Evolutionary conservation across 2,797 vertebrate genomes (phyloP).

Genomic region (Chromis chromis): DNA sequence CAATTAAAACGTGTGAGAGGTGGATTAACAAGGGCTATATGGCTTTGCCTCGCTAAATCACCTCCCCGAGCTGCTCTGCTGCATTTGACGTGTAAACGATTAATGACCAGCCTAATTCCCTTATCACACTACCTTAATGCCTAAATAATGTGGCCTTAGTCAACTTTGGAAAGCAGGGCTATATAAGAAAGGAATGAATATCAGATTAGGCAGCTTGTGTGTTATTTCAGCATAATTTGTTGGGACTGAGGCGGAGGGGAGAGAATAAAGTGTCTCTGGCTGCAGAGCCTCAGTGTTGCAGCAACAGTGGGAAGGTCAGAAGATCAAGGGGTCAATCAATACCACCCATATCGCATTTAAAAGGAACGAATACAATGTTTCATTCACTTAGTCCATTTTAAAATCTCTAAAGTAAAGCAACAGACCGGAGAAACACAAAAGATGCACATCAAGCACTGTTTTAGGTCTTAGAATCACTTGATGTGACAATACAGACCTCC

Average conservation of each 20-base stretch:
- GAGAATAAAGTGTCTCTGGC: slow-evolving; percentile 47
- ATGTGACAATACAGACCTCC: slow-evolving; percentile 1
- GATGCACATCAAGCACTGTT: slow-evolving; percentile 1
- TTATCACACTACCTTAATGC: slow-evolving; percentile 86
- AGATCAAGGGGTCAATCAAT: slow-evolving; percentile 64
- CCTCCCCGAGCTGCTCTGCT: slow-evolving; percentile 85
- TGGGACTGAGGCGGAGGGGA: slow-evolving; percentile 54
- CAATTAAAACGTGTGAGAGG: slow-evolving; percentile 87
- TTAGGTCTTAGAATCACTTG: neutral
- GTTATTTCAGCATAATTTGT: slow-evolving; percentile 78
- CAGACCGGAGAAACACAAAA: slow-evolving; percentile 18
- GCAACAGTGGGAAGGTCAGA: slow-evolving; percentile 55
- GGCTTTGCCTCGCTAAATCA: slow-evolving; percentile 85
- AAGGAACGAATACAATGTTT: slow-evolving; percentile 26
- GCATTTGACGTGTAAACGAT: slow-evolving; percentile 86
- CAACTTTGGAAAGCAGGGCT: slow-evolving; percentile 83
- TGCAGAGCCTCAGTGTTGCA: slow-evolving; percentile 41
- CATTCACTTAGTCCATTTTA: slow-evolving; percentile 14
- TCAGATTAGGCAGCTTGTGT: slow-evolving; percentile 80
- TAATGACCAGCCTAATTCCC: slow-evolving; percentile 88
- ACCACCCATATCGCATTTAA: slow-evolving; percentile 57
- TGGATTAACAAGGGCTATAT: slow-evolving; percentile 86
- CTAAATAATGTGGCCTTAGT: slow-evolving; percentile 87
- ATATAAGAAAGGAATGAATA: slow-evolving; percentile 82
- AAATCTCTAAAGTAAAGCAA: slow-evolving; percentile 27